These are phyloP conservation scores for Neosilurus mollespiculum DNA, from an alignment of 2,797 vertebrate genomes.

Conservation along the genomic window DNA sequence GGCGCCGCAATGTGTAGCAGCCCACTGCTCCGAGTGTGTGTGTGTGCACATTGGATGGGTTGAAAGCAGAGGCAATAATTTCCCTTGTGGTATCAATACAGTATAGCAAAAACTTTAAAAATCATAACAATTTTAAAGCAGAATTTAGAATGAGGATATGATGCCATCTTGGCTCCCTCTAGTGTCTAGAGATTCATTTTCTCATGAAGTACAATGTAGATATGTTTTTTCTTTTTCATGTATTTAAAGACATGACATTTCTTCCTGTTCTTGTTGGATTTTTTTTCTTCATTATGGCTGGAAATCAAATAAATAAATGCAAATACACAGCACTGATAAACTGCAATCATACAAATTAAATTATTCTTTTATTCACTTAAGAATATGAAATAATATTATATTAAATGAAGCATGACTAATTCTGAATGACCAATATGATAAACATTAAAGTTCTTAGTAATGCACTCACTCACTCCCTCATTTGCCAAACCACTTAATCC, in stretches of 20 bases:
- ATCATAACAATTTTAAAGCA: not conserved
- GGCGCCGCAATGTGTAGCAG: too few species aligned
- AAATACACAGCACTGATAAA: too few species aligned
- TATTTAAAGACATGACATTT: not conserved
- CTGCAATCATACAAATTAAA: not conserved
- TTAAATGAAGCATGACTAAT: not conserved
- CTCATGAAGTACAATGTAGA: not conserved
- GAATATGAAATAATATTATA: not conserved
- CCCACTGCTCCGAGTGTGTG: too few species aligned
- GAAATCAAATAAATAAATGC: not conserved
- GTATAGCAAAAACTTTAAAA: not conserved
- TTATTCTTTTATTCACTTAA: not conserved
- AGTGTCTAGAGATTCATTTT: slow-evolving; percentile 19
- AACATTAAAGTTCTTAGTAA: not conserved
- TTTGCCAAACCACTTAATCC: too few species aligned
- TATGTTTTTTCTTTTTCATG: not conserved
- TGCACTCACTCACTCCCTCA: too few species aligned
- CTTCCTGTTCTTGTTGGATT: not conserved
- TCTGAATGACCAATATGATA: not conserved
- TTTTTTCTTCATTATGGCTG: not conserved
- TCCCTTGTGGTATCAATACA: too few species aligned
- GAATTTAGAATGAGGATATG: not conserved
- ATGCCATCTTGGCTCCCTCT: slow-evolving; percentile 48
- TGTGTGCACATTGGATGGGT: too few species aligned
- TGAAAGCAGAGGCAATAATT: too few species aligned